These are phyloP conservation scores for Gortyna flavago DNA, from an alignment of 2,888 invertebrate species.

Conservation along the genomic window DNA sequence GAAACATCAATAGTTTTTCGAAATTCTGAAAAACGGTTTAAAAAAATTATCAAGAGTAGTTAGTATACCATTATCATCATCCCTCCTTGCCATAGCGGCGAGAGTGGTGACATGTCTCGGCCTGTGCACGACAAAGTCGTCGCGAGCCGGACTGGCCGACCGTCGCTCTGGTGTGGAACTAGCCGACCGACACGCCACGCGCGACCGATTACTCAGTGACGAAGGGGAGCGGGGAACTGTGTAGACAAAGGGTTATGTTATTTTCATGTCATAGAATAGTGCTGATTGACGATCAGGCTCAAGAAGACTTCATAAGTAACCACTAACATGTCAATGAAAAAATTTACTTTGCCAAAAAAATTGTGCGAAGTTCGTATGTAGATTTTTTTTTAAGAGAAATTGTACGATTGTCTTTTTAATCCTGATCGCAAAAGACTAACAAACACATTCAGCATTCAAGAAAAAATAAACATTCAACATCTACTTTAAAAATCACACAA, in stretches of 20 bases:
- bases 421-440: not conserved
- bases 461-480: conserved; percentile 13
- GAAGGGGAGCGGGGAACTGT: conserved; percentile 89
- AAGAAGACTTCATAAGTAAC: not conserved
- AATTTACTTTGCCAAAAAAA: not conserved
- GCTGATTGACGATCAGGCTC: not conserved
- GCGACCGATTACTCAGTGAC: conserved; percentile 69
- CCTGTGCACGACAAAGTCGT: conserved; percentile 95
- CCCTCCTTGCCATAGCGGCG: conserved; percentile 87
- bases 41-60: not conserved
- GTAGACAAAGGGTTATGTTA: not conserved
- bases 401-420: not conserved
- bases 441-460: conserved; percentile 38
- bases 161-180: conserved; percentile 79
- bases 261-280: too few relatives aligned
- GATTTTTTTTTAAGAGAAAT: not conserved
- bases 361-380: not conserved
- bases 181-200: conserved; percentile 79
- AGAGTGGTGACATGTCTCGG: conserved; percentile 94
- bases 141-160: conserved; percentile 84
- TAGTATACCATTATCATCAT: conserved; percentile 75
- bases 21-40: not conserved
- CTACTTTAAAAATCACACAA: conserved; percentile 26
- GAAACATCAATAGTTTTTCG: too few relatives aligned
- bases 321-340: not conserved